phyloP scores from a whole-genome alignment of 2,888 invertebrate species.

The Drosophila incognita region DNA sequence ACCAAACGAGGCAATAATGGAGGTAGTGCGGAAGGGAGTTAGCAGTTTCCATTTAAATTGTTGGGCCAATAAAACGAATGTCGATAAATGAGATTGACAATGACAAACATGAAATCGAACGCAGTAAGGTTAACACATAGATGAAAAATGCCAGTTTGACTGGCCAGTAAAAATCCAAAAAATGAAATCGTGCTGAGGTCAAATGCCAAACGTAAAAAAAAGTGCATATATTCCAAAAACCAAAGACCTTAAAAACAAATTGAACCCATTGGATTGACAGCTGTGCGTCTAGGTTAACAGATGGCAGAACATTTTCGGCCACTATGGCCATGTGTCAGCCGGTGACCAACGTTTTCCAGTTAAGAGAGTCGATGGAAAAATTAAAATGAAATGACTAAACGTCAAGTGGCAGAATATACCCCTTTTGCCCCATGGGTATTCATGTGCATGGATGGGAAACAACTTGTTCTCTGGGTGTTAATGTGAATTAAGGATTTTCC shows the following conservation, averaged over 20 bases:
- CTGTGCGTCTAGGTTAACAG: constrained; percentile 71
- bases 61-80: constrained; percentile 71
- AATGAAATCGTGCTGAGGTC: constrained; percentile 71
- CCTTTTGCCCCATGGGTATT: constrained; percentile 1
- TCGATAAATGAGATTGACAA: constrained; percentile 79
- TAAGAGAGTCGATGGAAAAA: background rate
- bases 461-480: constrained; percentile 47
- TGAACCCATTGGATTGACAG: constrained; percentile 65
- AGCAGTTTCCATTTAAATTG: constrained; percentile 64
- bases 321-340: constrained; percentile 61
- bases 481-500: constrained; percentile 65
- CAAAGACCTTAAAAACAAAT: constrained; percentile 65
- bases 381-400: constrained; percentile 66
- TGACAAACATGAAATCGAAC: constrained; percentile 77
- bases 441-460: constrained; percentile 8
- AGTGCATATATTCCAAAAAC: constrained; percentile 16
- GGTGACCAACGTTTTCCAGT: constrained; percentile 28
- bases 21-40: constrained; percentile 21
- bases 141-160: constrained; percentile 50
- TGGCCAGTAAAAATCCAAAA: constrained; percentile 65
- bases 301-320: constrained; percentile 75
- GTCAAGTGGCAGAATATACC: constrained; percentile 56
- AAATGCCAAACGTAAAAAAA: constrained; percentile 48
- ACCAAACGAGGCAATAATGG: constrained; percentile 26
- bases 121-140: constrained; percentile 62